Conservation (phyloP, 2,797 vertebrate species). For the Triplophysa bombifrons region DNA sequence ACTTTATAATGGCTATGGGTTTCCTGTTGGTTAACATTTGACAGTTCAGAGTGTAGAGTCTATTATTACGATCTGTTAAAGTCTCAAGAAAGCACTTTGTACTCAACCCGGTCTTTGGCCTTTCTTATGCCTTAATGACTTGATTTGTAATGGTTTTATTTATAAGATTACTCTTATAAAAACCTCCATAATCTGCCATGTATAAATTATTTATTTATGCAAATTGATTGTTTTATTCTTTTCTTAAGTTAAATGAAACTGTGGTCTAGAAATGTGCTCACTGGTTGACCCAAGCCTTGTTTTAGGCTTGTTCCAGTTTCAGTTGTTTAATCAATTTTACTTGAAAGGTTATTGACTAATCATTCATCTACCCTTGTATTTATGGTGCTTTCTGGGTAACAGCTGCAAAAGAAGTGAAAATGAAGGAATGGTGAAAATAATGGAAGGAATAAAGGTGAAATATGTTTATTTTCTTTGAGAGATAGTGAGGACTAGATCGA, state of each 20-base stretch:
- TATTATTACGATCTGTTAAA: background rate
- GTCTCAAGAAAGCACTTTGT: conserved; percentile 4
- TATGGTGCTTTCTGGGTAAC: no score
- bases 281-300: background rate
- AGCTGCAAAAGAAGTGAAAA: no score
- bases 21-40: conserved; percentile 10
- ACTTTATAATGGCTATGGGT: conserved; percentile 6
- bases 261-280: conserved; percentile 34
- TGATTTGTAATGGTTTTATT: conserved; percentile 47
- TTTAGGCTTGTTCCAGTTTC: no score
- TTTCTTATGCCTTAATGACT: conserved; percentile 14
- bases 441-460: no score
- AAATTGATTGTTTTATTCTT: conserved; percentile 54
- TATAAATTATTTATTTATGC: conserved; percentile 63
- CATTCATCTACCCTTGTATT: no score
- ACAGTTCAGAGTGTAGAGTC: conserved; percentile 18
- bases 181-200: conserved; percentile 36
- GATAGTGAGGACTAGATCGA: no score
- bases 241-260: conserved; percentile 33
- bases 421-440: no score
- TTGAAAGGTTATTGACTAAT: no score
- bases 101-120: background rate
- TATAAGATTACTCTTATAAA: conserved; percentile 31
- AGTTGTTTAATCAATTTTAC: no score
- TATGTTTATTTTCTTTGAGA: no score